These are phyloP conservation scores for Gerris buenoi DNA, from an alignment of 1,140 invertebrate species.

Conservation along the genomic window DNA sequence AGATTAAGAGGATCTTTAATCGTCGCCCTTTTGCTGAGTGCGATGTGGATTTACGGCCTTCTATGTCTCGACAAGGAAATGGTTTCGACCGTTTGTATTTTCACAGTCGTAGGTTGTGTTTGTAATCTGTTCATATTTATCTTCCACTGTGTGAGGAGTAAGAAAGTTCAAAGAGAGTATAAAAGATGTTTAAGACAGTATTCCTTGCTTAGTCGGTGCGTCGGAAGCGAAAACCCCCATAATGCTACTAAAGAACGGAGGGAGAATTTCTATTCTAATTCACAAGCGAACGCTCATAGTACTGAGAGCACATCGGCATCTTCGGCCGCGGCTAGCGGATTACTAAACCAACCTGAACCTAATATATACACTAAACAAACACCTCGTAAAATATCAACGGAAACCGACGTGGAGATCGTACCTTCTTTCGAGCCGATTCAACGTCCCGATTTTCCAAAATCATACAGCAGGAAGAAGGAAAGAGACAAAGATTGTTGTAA, in stretches of 20 bases:
- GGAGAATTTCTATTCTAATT: slow-evolving; percentile 31
- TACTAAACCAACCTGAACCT: neutral
- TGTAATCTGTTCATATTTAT: slow-evolving; percentile 90
- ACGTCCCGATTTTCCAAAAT: neutral
- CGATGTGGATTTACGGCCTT: slow-evolving; percentile 81
- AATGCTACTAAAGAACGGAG: slow-evolving; percentile 38
- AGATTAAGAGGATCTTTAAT: slow-evolving; percentile 75
- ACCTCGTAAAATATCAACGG: neutral
- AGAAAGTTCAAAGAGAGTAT: slow-evolving; percentile 76
- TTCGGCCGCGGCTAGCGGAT: slow-evolving; percentile 24
- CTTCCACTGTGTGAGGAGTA: slow-evolving; percentile 87
- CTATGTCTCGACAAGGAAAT: slow-evolving; percentile 72
- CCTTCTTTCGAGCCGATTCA: neutral
- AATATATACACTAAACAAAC: neutral
- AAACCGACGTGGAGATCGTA: neutral
- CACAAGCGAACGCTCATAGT: slow-evolving; percentile 31
- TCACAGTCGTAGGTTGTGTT: slow-evolving; percentile 80
- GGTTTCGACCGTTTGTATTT: slow-evolving; percentile 73
- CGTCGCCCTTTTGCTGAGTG: slow-evolving; percentile 64
- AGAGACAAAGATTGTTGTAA: too few species aligned
- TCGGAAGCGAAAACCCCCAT: slow-evolving; percentile 42
- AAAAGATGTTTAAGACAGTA: slow-evolving; percentile 56
- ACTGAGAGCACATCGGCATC: slow-evolving; percentile 39
- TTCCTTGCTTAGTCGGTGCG: slow-evolving; percentile 58
- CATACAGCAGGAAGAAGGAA: neutral